Percentiles rank a stretch among this genome's conserved stretches.
Evolutionary conservation across 2,797 vertebrate species (phyloP).

Genomic region (Schizothorax lantsangensis): DNA sequence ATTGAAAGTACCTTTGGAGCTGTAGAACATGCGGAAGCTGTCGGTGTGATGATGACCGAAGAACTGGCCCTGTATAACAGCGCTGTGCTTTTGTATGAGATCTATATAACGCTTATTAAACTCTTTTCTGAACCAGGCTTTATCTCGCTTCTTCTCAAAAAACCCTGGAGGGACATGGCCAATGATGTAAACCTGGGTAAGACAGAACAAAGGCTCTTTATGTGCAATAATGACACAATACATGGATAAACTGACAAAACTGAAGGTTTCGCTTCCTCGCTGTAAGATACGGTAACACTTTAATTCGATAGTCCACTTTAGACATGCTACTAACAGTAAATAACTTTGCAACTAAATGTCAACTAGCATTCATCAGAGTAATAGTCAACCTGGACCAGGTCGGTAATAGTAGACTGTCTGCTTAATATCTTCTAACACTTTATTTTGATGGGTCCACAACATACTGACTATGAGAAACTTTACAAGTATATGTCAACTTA

Average conservation of each 20-base stretch:
- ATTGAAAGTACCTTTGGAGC: constrained; percentile 65
- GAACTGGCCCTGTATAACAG: constrained; percentile 88
- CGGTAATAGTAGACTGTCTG: too few species aligned
- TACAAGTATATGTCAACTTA: too few species aligned
- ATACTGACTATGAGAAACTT: too few species aligned
- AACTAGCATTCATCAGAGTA: too few species aligned
- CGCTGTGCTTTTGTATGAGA: constrained; percentile 84
- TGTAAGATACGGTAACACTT: too few species aligned
- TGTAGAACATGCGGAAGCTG: constrained; percentile 92
- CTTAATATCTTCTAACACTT: too few species aligned
- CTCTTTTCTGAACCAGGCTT: constrained; percentile 83
- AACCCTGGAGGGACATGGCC: constrained; percentile 92
- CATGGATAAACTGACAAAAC: constrained; percentile 13
- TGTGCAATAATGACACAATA: too few species aligned
- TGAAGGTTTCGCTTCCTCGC: background rate
- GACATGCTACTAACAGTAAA: too few species aligned
- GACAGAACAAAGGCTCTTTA: background rate
- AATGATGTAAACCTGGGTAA: constrained; percentile 89
- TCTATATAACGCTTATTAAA: constrained; percentile 87
- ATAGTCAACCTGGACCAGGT: too few species aligned
- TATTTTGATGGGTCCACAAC: too few species aligned
- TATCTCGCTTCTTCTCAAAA: constrained; percentile 91
- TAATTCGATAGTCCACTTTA: too few species aligned
- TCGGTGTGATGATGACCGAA: constrained; percentile 97
- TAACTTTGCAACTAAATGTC: too few species aligned